Base-by-base conservation (phyloP, 64 coral and sea anemone genomes). In the Montipora cactus region DNA sequence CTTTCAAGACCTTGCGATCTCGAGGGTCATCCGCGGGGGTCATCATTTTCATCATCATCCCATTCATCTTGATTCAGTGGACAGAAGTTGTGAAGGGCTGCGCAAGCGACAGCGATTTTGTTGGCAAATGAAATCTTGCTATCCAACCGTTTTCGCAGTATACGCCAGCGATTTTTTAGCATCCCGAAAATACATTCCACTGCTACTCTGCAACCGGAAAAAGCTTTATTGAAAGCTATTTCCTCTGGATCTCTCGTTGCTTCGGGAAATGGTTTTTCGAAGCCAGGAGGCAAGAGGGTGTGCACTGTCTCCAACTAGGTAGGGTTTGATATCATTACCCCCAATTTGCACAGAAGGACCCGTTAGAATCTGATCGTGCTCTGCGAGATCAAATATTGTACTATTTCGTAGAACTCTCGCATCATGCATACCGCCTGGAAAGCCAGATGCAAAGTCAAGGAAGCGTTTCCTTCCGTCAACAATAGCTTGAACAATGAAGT, bases 181-280 rank as follows among this genome's bases (percentile, higher is more conserved):
- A 59, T 76, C n/a, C 73, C 47, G n/a, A 77, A 89, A 89, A 73
- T 50, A 10, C 46, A 89, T 73, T 89, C 72, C 61, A 77, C 87
- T 77, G 87, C 87, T 76, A 89, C 87, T 6, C 49, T 89, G 5
- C 73, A 73, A 77, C 1, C n/a, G 11, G 71, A 89, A 73, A 89
- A 77, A 59, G 87, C 64, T 87, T 70, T 89, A 89, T 77, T 77
- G 7, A 89, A 77, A 89, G 87, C 87, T 77, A 77, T 89, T 89
- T 88, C 85, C 85, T 88, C 85, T 51, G 51, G 67, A 52, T 88
- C 85, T 75, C 69, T 88, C 4, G 67, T 88, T 88, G 64, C 85
- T 88, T 75, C 25, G 16, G 84, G 67, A 87, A 87, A 87, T 87
- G 84, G 84, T 6, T 87, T 87, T 87, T 87, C n/a, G 84, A 74